These are phyloP conservation scores for Pelecanus crispus DNA, from an alignment of 2,113 vertebrate genomes.

Conservation along the genomic window DNA sequence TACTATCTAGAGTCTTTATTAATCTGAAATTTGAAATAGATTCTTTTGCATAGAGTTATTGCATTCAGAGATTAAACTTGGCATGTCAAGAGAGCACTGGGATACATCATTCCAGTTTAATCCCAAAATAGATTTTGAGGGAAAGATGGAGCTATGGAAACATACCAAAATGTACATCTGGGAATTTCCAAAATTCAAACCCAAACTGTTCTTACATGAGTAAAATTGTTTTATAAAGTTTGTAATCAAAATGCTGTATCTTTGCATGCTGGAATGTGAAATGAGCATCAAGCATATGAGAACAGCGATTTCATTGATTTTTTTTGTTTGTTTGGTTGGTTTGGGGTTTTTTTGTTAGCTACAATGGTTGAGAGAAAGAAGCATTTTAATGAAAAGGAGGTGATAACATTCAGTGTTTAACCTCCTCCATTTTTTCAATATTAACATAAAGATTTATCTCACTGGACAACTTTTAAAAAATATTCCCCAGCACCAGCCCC, in stretches of 20 bases:
- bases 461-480: neutral
- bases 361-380: neutral
- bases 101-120: neutral
- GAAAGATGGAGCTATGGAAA: neutral
- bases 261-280: neutral
- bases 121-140: neutral
- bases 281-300: neutral
- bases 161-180: neutral
- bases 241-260: neutral
- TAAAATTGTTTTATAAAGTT: neutral
- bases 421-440: neutral
- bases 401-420: neutral
- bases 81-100: neutral
- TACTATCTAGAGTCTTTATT: neutral
- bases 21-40: neutral
- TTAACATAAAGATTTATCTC: neutral
- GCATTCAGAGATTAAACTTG: neutral
- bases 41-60: neutral
- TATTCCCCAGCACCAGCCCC: neutral
- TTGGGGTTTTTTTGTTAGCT: neutral
- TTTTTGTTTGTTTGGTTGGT: too few species aligned
- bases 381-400: neutral
- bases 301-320: neutral
- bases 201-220: neutral
- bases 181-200: neutral